Conservation (phyloP, 1,140 invertebrate species). For the Maniola jurtina region DNA sequence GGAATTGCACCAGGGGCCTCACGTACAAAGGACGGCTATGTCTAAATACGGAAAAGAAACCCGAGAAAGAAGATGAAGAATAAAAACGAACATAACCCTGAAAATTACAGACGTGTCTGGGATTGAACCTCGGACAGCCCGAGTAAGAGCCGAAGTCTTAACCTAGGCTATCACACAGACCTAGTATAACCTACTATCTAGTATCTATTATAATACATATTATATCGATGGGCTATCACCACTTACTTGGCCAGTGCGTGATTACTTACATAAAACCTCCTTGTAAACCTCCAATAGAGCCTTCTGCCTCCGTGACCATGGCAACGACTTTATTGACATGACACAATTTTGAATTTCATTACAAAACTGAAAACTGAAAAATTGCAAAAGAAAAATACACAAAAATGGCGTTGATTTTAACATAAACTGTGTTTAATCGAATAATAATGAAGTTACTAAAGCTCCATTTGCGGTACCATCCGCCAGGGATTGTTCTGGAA, state of each 20-base stretch:
- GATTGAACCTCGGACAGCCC: too few relatives aligned
- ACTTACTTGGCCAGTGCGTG: neutral
- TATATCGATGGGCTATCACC: too few relatives aligned
- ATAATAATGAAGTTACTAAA: constrained; percentile 81
- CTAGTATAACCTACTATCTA: too few relatives aligned
- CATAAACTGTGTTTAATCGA: constrained; percentile 13
- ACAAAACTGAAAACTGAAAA: constrained; percentile 26
- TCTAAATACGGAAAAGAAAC: too few relatives aligned
- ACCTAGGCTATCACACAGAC: too few relatives aligned
- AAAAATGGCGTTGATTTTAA: constrained; percentile 9
- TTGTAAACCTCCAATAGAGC: neutral
- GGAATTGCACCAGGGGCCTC: too few relatives aligned
- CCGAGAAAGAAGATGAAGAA: too few relatives aligned
- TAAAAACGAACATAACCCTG: too few relatives aligned
- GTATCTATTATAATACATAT: too few relatives aligned
- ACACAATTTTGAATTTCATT: constrained; percentile 43
- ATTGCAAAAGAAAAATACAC: constrained; percentile 20
- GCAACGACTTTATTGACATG: constrained; percentile 62
- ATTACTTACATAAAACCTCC: neutral
- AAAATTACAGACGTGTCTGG: too few relatives aligned
- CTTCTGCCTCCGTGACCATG: constrained; percentile 33
- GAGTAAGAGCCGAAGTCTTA: too few relatives aligned
- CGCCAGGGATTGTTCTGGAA: constrained; percentile 82
- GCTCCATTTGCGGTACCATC: constrained; percentile 84
- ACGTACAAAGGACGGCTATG: too few relatives aligned